Percentiles rank a stretch among this genome's conserved stretches.
Evolutionary conservation across 2,113 vertebrate species (phyloP).

Genomic region (Bambusicola thoracicus): DNA sequence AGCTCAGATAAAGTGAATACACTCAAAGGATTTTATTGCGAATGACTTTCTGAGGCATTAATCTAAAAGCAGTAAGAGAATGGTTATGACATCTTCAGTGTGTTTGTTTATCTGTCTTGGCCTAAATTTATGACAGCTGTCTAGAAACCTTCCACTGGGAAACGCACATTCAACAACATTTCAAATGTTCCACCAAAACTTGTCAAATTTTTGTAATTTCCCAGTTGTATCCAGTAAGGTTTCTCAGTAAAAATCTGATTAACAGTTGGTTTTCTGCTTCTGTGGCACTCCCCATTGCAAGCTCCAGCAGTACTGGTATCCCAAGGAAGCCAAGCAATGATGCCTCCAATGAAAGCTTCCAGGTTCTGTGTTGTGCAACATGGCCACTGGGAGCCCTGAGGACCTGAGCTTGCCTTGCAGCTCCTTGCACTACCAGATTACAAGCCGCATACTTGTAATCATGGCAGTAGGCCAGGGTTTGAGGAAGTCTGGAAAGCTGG

Average conservation of each 20-base stretch:
- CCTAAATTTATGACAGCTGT: slow-evolving; percentile 63
- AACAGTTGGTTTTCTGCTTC: not conserved
- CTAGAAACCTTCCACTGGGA: slow-evolving; percentile 53
- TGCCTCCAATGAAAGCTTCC: not conserved
- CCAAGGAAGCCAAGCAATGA: not conserved
- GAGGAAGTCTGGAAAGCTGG: not conserved
- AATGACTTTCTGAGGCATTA: slow-evolving; percentile 34
- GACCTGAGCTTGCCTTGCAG: not conserved
- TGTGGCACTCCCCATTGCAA: not conserved
- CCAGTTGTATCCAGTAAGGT: slow-evolving; percentile 3
- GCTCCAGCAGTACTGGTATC: not conserved
- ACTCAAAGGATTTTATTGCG: slow-evolving; percentile 10
- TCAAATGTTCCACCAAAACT: slow-evolving; percentile 67
- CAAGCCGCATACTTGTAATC: not conserved
- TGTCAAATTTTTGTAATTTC: slow-evolving; percentile 60
- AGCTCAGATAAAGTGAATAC: slow-evolving; percentile 13
- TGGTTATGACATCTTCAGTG: not conserved
- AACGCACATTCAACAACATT: slow-evolving; percentile 39
- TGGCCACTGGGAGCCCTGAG: not conserved
- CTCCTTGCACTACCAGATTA: not conserved
- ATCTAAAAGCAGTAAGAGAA: slow-evolving; percentile 23
- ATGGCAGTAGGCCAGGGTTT: not conserved
- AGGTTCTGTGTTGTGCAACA: rapidly evolving
- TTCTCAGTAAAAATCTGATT: slow-evolving; percentile 25
- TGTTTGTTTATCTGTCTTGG: slow-evolving; percentile 46